Evolutionary conservation across 1,140 invertebrate genomes (phyloP).

Genomic region (Macrobrachium rosenbergii): DNA sequence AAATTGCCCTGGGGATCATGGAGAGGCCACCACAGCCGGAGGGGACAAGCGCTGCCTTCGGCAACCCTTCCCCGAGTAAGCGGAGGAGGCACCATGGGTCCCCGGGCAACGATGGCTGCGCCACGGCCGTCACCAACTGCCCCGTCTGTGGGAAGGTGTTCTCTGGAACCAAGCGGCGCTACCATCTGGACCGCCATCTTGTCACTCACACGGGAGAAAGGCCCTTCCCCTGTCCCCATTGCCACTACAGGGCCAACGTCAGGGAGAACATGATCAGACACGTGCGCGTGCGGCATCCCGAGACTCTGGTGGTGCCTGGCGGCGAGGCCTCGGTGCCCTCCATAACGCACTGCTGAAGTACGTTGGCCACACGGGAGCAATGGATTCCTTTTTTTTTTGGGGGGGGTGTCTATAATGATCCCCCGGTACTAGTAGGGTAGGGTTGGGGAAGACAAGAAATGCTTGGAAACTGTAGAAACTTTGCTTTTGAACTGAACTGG

Average conservation of each 20-base stretch:
- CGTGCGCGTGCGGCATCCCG: slow-evolving; percentile 47
- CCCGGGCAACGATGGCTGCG: slow-evolving; percentile 2
- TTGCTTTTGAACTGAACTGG: too few species aligned
- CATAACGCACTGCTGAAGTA: not conserved
- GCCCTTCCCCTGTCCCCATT: slow-evolving; percentile 88
- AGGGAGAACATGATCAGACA: slow-evolving; percentile 54
- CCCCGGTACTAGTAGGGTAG: too few species aligned
- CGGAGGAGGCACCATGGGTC: slow-evolving; percentile 3
- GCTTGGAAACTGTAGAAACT: too few species aligned
- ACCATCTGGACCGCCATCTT: slow-evolving; percentile 87
- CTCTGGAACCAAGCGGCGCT: slow-evolving; percentile 79
- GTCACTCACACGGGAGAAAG: slow-evolving; percentile 89
- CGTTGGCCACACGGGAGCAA: too few species aligned
- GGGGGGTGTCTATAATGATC: too few species aligned
- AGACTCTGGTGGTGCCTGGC: not conserved
- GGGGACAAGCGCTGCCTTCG: not conserved
- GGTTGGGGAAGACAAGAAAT: too few species aligned
- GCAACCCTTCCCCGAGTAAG: not conserved
- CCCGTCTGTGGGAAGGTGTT: slow-evolving; percentile 91
- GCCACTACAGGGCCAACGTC: slow-evolving; percentile 69
- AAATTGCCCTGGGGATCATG: not conserved
- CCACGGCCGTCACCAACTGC: slow-evolving; percentile 71
- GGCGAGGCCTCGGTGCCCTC: too few species aligned
- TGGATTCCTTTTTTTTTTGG: too few species aligned
- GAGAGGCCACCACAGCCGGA: not conserved